A percentile compares a stretch with the other conserved stretches of the same genome.
Evolutionary conservation across 64 coral and sea anemone genomes (phyloP).

Genomic region (Hydrozoanthus tunicans): DNA sequence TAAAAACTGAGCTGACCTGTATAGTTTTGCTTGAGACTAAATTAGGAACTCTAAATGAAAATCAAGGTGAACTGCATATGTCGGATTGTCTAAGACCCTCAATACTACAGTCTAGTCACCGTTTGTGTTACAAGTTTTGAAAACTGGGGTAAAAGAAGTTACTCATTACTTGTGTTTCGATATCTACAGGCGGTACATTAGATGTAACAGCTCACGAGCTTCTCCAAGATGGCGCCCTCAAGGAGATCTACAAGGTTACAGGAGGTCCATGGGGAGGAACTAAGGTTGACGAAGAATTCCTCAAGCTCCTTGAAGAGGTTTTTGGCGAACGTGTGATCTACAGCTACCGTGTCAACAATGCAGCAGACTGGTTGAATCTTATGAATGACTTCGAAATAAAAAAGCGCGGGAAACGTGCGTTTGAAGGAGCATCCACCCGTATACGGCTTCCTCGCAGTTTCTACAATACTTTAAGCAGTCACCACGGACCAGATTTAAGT

Average conservation of each 20-base stretch:
- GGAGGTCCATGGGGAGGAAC: slow-evolving; percentile 52
- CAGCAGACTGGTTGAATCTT: slow-evolving; percentile 54
- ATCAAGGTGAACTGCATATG: too few species aligned
- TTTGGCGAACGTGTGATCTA: slow-evolving; percentile 50
- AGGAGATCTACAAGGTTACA: slow-evolving; percentile 52
- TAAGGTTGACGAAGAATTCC: slow-evolving; percentile 50
- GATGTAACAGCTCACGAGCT: slow-evolving; percentile 56
- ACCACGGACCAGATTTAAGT: background rate
- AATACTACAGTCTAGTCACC: too few species aligned
- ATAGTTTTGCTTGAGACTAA: too few species aligned
- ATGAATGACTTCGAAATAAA: slow-evolving; percentile 59
- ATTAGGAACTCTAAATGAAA: too few species aligned
- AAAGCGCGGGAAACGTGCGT: slow-evolving; percentile 47
- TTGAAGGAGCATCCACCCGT: slow-evolving; percentile 29
- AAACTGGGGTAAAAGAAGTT: background rate
- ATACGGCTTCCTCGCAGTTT: slow-evolving; percentile 61
- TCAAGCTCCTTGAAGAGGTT: slow-evolving; percentile 26
- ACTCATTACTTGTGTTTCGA: background rate
- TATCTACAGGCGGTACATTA: slow-evolving; percentile 19
- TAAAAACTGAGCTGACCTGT: too few species aligned
- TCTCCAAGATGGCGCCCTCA: background rate
- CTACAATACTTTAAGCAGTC: background rate
- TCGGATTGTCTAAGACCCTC: too few species aligned
- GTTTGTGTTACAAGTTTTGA: too few species aligned
- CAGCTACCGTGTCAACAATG: slow-evolving; percentile 18